Conservation (phyloP, 2,113 vertebrate genomes). For the Pipra filicauda region DNA sequence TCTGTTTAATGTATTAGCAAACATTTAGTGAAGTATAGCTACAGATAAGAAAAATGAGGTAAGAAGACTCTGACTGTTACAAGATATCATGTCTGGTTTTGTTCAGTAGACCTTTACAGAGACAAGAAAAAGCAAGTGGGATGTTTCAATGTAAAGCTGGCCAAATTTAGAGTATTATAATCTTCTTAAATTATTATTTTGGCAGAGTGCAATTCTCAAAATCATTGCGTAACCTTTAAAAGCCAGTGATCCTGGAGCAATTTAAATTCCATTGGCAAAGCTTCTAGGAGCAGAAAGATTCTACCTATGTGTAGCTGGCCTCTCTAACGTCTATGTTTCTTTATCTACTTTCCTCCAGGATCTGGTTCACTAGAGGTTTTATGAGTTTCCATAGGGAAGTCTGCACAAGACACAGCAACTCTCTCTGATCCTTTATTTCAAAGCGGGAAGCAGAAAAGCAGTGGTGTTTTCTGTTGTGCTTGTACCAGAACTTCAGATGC, state of each 20-base stretch:
- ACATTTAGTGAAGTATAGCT: neutral
- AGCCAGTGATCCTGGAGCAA: neutral
- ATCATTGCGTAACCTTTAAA: neutral
- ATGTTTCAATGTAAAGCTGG: neutral
- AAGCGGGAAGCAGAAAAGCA: neutral
- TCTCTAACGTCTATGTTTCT: neutral
- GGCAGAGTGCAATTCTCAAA: neutral
- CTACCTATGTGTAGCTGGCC: neutral
- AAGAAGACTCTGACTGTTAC: neutral
- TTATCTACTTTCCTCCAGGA: neutral
- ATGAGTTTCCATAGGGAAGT: neutral
- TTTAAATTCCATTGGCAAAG: conserved; percentile 32
- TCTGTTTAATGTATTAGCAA: neutral
- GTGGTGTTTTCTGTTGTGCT: neutral
- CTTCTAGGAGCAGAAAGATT: neutral
- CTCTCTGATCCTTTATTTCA: neutral
- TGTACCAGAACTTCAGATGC: neutral
- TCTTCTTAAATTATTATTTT: conserved; percentile 48
- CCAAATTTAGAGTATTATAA: conserved; percentile 1
- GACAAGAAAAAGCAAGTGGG: neutral
- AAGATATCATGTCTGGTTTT: neutral
- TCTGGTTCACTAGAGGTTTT: neutral
- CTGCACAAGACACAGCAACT: neutral
- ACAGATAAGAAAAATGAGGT: neutral
- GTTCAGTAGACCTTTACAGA: neutral